Percentiles rank a stretch among this genome's conserved stretches.
Evolutionary conservation across 2,113 vertebrate species (phyloP).

Genomic region (Ancistrus triradiatus): DNA sequence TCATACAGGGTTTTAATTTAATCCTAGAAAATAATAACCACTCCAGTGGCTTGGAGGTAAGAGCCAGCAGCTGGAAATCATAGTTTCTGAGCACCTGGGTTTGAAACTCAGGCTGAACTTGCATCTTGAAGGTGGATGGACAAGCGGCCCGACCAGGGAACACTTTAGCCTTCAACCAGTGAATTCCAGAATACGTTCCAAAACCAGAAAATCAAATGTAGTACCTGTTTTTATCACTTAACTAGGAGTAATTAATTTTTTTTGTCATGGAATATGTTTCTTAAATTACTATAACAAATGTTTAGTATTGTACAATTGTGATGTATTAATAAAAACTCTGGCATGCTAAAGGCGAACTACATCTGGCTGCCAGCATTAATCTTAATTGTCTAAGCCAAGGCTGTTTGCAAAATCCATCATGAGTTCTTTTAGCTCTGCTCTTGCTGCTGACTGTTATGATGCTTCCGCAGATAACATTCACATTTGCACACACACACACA

Average conservation of each 20-base stretch:
- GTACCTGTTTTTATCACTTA: not conserved
- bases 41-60: too few species aligned
- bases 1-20: too few species aligned
- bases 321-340: not conserved
- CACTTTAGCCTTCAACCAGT: too few species aligned
- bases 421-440: not conserved
- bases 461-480: conserved; percentile 28
- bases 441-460: not conserved
- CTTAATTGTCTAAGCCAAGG: not conserved
- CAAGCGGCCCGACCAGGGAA: too few species aligned
- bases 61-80: too few species aligned
- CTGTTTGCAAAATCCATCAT: conserved; percentile 26
- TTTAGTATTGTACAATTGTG: not conserved
- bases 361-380: conserved; percentile 2
- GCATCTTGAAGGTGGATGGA: too few species aligned
- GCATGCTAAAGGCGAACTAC: not conserved
- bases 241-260: not conserved
- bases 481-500: conserved; percentile 10
- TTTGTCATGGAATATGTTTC: not conserved
- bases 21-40: too few species aligned
- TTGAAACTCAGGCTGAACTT: too few species aligned
- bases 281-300: too few species aligned
- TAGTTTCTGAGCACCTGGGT: too few species aligned
- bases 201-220: too few species aligned
- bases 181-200: too few species aligned